phyloP scores from a whole-genome alignment of 2,888 invertebrate species.

The Macrophya alboannulata region DNA sequence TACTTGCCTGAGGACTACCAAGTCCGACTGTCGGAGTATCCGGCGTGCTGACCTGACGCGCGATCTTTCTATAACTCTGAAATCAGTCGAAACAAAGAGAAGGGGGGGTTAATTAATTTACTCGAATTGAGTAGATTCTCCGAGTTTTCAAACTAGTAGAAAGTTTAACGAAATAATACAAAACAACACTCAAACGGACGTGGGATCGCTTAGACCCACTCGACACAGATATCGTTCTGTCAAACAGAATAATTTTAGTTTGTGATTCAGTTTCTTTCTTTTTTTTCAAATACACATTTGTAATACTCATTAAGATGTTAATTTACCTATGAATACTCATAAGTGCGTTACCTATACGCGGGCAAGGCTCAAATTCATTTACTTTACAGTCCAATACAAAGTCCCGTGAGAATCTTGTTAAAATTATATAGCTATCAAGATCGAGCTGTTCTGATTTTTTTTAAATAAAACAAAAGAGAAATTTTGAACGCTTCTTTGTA shows the following conservation, averaged over 20 bases:
- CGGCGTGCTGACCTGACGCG: conserved; percentile 78
- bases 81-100: conserved; percentile 39
- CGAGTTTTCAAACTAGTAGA: not conserved
- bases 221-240: not conserved
- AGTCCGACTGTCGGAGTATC: conserved; percentile 78
- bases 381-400: too few relatives aligned
- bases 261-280: not conserved
- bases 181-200: not conserved
- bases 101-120: conserved; percentile 7
- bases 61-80: conserved; percentile 79
- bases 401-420: not conserved
- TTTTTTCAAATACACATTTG: not conserved
- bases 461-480: not conserved
- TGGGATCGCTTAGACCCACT: not conserved
- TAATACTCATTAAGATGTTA: not conserved
- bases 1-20: conserved; percentile 77
- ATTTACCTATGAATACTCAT: not conserved
- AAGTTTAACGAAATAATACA: not conserved
- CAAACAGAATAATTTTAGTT: not conserved
- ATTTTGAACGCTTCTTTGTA: not conserved
- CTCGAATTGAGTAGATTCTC: not conserved
- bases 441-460: not conserved
- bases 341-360: too few relatives aligned
- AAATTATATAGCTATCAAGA: not conserved
- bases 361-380: too few relatives aligned